Evolutionary conservation across 2,888 invertebrate genomes (phyloP).

Genomic region (Oligia latruncula): DNA sequence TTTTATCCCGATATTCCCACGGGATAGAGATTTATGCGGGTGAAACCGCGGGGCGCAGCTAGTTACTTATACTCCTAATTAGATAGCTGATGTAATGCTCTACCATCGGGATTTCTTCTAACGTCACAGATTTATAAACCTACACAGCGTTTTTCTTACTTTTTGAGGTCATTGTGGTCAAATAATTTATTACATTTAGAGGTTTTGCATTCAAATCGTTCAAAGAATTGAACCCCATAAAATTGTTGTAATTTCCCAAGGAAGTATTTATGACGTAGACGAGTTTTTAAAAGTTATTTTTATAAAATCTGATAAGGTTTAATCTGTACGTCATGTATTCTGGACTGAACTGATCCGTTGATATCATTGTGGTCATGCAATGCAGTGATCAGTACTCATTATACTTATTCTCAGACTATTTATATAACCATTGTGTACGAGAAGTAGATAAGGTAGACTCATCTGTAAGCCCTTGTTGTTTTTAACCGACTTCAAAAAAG

Average conservation of each 20-base stretch:
- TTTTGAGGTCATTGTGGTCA: conserved; percentile 27
- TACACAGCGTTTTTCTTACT: not conserved
- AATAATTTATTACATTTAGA: conserved; percentile 2
- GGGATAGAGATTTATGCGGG: too few species aligned
- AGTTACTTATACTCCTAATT: not conserved
- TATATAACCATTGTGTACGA: conserved; percentile 46
- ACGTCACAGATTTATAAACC: not conserved
- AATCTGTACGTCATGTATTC: conserved; percentile 7
- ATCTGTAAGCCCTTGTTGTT: conserved; percentile 17
- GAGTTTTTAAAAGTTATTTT: conserved; percentile 25
- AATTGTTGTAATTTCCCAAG: not conserved
- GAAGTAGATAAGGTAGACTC: conserved; percentile 17
- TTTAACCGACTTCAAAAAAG: not conserved
- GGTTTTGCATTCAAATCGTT: not conserved
- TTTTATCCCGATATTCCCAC: too few species aligned
- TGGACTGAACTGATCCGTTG: conserved; percentile 37
- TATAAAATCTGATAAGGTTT: conserved; percentile 43
- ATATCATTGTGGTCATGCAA: conserved; percentile 61
- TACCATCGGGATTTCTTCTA: conserved; percentile 1
- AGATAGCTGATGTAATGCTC: not conserved
- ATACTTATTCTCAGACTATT: conserved; percentile 56
- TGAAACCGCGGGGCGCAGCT: too few species aligned
- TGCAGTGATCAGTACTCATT: conserved; percentile 45
- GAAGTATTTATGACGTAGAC: conserved; percentile 13
- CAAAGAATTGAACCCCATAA: not conserved